A percentile compares a stretch with the other conserved stretches of the same genome.
phyloP scores from a whole-genome alignment of 2,888 invertebrate species.

The Rambutsinella grinnellia region DNA sequence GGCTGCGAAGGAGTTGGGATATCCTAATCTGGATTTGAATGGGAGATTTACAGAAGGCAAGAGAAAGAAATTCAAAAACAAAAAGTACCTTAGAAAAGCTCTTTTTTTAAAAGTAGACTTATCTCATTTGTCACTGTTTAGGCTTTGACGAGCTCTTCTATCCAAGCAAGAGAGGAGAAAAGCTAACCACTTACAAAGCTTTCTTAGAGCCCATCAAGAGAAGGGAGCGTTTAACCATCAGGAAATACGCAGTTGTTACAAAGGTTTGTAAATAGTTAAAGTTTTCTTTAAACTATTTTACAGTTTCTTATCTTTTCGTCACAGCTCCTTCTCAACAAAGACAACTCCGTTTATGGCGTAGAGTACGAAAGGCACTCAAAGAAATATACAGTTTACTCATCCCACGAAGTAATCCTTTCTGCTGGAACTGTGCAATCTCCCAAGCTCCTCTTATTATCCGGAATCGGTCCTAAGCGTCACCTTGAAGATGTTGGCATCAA shows the following conservation, averaged over 20 bases:
- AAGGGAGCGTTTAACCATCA: constrained; percentile 29
- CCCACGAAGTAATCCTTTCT: constrained; percentile 52
- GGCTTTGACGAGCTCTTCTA: constrained; percentile 36
- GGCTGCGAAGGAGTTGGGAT: constrained; percentile 57
- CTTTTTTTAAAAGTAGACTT: too few species aligned
- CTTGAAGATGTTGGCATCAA: constrained; percentile 38
- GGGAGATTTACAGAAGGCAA: constrained; percentile 51
- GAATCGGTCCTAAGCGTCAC: constrained; percentile 48
- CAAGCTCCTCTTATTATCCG: constrained; percentile 44
- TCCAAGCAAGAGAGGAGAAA: constrained; percentile 31
- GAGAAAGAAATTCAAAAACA: background rate
- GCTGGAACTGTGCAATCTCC: constrained; percentile 52
- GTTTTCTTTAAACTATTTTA: too few species aligned
- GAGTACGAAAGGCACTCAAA: constrained; percentile 53
- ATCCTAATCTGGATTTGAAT: constrained; percentile 50
- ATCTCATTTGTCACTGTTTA: background rate
- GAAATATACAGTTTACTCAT: constrained; percentile 28
- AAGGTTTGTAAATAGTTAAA: too few species aligned
- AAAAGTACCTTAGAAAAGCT: constrained; percentile 1
- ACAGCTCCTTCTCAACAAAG: too few species aligned
- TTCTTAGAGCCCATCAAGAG: constrained; percentile 22
- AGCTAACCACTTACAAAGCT: constrained; percentile 23
- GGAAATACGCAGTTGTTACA: constrained; percentile 51
- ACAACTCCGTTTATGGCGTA: constrained; percentile 46
- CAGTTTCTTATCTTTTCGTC: too few species aligned